Conservation (phyloP, 2,113 vertebrate genomes). For the Castor canadensis region DNA sequence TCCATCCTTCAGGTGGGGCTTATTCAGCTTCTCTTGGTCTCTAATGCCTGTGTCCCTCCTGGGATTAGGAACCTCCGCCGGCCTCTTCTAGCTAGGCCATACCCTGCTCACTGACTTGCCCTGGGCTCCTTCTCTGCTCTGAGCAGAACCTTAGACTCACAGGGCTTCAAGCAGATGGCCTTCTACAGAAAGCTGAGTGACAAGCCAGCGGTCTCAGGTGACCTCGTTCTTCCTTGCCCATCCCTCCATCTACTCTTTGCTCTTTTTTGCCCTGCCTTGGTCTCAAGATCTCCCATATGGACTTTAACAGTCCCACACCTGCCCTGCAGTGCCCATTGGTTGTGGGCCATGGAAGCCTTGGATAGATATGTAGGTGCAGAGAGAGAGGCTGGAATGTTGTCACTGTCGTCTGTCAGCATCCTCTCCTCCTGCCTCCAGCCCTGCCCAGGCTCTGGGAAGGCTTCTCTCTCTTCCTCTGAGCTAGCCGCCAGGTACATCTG, state of each 20-base stretch:
- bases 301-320: not conserved
- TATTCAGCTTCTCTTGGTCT: not conserved
- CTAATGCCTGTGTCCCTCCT: accelerated
- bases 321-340: not conserved
- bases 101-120: no score
- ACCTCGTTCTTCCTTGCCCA: not conserved
- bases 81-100: not conserved
- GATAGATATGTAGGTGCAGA: not conserved
- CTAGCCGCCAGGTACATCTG: accelerated
- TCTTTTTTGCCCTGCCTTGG: not conserved
- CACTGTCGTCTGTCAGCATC: no score
- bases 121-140: not conserved
- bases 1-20: not conserved
- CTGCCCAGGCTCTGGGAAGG: not conserved
- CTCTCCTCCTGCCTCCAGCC: not conserved
- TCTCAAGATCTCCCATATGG: not conserved
- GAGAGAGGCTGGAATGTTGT: not conserved
- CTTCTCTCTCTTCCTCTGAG: not conserved
- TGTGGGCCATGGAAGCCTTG: not conserved
- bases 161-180: not conserved
- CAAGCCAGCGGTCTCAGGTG: not conserved
- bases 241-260: no score
- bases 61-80: not conserved
- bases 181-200: not conserved
- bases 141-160: not conserved